A percentile compares a stretch with the other conserved stretches of the same genome.
Evolutionary conservation across 2,113 vertebrate genomes (phyloP).

Genomic region (Corythoichthys intestinalis): DNA sequence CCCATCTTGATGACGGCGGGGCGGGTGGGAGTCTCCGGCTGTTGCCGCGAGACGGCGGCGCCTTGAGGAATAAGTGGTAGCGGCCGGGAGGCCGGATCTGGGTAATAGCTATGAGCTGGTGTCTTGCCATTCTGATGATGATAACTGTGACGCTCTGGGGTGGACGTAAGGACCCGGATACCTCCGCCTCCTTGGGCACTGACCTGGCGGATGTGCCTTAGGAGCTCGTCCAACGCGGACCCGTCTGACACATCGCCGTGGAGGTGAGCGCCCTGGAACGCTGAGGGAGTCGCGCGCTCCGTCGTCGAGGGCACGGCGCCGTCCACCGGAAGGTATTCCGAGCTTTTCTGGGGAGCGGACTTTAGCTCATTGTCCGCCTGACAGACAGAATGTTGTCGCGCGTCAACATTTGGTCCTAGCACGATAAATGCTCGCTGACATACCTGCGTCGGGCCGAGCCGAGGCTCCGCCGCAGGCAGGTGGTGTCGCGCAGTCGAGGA

Average conservation of each 20-base stretch:
- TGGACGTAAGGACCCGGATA: constrained; percentile 65
- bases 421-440: neutral
- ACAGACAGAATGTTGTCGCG: constrained; percentile 10
- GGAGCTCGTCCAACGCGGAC: constrained; percentile 79
- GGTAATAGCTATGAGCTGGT: constrained; percentile 24
- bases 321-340: constrained; percentile 52
- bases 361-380: constrained; percentile 70
- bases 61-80: neutral
- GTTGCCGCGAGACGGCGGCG: constrained; percentile 4
- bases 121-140: constrained; percentile 43
- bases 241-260: constrained; percentile 67
- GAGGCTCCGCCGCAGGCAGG: constrained; percentile 35
- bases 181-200: constrained; percentile 56
- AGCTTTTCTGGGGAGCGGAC: constrained; percentile 78
- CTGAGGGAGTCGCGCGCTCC: constrained; percentile 40
- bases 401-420: neutral
- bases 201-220: constrained; percentile 79
- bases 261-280: constrained; percentile 56
- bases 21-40: constrained; percentile 36
- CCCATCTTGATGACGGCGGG: constrained; percentile 71
- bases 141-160: constrained; percentile 30
- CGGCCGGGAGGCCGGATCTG: constrained; percentile 48
- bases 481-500: constrained; percentile 3
- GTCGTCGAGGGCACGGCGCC: constrained; percentile 25
- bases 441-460: constrained; percentile 60